These are phyloP conservation scores for Symphodus melops DNA, from an alignment of 2,113 vertebrate species.

Conservation along the genomic window DNA sequence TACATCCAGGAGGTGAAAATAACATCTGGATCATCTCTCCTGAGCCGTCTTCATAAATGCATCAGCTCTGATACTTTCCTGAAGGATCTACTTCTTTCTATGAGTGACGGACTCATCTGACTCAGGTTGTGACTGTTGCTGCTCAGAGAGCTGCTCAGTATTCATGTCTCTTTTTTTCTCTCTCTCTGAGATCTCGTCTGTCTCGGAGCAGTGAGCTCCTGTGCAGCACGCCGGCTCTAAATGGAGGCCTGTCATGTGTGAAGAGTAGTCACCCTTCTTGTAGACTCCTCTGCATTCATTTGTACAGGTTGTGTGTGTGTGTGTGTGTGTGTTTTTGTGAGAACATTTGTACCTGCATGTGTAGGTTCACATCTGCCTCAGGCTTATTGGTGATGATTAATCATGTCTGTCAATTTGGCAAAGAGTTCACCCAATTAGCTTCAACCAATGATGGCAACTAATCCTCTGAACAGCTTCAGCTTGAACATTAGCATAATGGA, in stretches of 20 bases:
- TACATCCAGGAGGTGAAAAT: too few relatives aligned
- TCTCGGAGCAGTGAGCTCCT: not conserved
- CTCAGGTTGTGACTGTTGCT: not conserved
- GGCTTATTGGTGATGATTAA: too few relatives aligned
- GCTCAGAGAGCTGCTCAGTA: not conserved
- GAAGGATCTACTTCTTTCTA: not conserved
- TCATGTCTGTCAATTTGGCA: too few relatives aligned
- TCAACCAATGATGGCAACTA: too few relatives aligned
- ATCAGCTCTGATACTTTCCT: not conserved
- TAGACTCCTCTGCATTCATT: too few relatives aligned
- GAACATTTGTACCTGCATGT: not conserved
- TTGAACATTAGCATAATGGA: too few relatives aligned
- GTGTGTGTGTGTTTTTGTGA: not conserved
- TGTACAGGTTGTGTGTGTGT: not conserved
- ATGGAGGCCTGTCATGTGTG: not conserved
- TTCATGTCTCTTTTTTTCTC: too few relatives aligned
- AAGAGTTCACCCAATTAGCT: too few relatives aligned
- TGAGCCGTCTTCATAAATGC: not conserved
- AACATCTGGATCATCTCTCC: not conserved
- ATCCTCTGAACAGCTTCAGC: too few relatives aligned
- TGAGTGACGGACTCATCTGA: not conserved
- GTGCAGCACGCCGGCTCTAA: not conserved
- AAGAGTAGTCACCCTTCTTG: not conserved
- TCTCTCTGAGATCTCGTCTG: not conserved
- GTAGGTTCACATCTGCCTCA: not conserved